Evolutionary conservation across 1,140 invertebrate genomes (phyloP), one percentile per base, ranked within the genome.

Genomic region (Ips nitidus): DNA sequence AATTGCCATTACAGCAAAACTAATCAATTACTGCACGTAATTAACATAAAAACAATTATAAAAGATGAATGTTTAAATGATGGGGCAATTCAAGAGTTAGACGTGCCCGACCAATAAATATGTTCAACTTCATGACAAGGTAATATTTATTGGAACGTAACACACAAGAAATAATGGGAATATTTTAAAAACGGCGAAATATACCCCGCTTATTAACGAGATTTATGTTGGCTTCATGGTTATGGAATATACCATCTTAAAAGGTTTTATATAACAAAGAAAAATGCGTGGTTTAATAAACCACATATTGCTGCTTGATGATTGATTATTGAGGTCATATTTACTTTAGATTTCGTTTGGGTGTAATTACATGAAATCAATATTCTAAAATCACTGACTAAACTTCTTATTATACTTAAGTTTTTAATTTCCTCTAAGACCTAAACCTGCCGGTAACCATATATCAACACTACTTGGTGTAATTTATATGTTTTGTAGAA

Each of bases 101-200:
- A 57, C 55, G 7, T 57, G 55, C 55, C 52, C 55, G 55, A 40
- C 55, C 55, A 57, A 57, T 57, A 57, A 57, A 57, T 57, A 57
- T 57, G 55, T 57, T 57, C 8, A 57, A 57, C 55, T 57, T 57
- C 39, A 57, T 57, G 55, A 57, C 55, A 57, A 39, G 55, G 37
- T n/a, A 57, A 57, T 57, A 57, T 57, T 57, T 57, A 57, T 57
- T 57, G 55, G 55, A 57, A 57, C 55, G 55, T 57, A 57, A 57
- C 55, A 38, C 6, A 57, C 55, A 40, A 57, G 55, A 40, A 57
- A 57, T 57, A 57, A 57, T 57, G 55, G 55, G 55, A 38, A 57
- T 57, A 57, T 57, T 57, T 40, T 57, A 57, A 57, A 57, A 57
- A 40, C 39, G 36, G 39, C 39, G 55, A 57, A 57, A 57, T 57